Evolutionary conservation across 2,797 vertebrate species (phyloP).

Genomic region (Danio choprae): DNA sequence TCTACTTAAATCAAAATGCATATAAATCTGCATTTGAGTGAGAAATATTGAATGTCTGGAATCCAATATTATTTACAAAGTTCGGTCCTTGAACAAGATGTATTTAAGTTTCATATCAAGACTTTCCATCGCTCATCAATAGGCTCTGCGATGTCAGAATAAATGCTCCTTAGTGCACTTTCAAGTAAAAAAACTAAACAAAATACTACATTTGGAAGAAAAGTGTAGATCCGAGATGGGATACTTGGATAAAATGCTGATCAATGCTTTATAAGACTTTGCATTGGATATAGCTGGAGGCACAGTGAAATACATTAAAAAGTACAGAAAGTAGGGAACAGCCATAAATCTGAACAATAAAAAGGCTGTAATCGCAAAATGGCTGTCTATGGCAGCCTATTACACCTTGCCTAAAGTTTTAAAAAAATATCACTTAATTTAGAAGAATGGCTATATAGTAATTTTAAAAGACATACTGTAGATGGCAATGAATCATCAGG

Average conservation of each 20-base stretch:
- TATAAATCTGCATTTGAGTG: neutral
- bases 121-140: neutral
- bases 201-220: neutral
- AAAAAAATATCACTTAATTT: neutral
- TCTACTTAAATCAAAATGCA: neutral
- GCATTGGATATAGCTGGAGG: neutral
- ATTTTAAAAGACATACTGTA: too few species aligned
- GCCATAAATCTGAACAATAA: neutral
- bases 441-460: neutral
- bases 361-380: neutral
- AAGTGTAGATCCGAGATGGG: neutral
- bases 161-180: neutral
- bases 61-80: neutral
- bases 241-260: slow-evolving; percentile 12
- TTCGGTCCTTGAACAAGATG: too few species aligned
- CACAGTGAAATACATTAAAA: slow-evolving; percentile 3
- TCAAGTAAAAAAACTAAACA: neutral
- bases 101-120: too few species aligned
- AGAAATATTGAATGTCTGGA: neutral
- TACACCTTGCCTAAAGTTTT: neutral
- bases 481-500: neutral
- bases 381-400: neutral
- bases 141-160: neutral
- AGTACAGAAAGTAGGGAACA: neutral
- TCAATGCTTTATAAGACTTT: neutral